A percentile compares a stretch with the other conserved stretches of the same genome.
Evolutionary conservation across 2,113 vertebrate species (phyloP).

Genomic region (Myanophis thanlyinensis): DNA sequence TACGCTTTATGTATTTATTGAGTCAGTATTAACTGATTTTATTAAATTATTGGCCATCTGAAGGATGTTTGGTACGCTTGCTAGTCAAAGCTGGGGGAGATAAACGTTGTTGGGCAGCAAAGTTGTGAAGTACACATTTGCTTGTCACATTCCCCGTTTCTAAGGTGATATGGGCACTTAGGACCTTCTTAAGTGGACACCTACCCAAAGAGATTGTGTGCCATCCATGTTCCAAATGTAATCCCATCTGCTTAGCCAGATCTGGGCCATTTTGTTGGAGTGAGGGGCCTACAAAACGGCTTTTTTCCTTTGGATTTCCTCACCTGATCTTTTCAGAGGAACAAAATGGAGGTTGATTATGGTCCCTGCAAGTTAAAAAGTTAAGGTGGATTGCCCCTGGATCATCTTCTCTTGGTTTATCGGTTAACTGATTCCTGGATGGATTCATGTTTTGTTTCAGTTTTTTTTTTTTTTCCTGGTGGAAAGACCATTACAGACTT

Average conservation of each 20-base stretch:
- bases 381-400: slow-evolving; percentile 44
- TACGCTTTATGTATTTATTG: slow-evolving; percentile 72
- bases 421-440: background rate
- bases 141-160: background rate
- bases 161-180: too few species aligned
- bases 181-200: background rate
- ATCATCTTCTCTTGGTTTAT: slow-evolving; percentile 19
- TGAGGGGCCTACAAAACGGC: background rate
- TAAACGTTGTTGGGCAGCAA: background rate
- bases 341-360: rapidly evolving
- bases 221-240: rapidly evolving
- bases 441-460: background rate
- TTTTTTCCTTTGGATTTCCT: background rate
- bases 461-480: background rate
- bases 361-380: background rate
- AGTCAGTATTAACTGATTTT: slow-evolving; percentile 65
- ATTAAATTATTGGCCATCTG: slow-evolving; percentile 56
- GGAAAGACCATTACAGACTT: background rate
- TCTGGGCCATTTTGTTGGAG: background rate
- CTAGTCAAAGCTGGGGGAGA: background rate
- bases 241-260: background rate
- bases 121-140: background rate
- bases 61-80: background rate
- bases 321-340: background rate
- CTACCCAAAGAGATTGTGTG: background rate